Percentiles rank a stretch among this genome's conserved stretches.
These are phyloP conservation scores for Periophthalmus modestus DNA, from an alignment of 2,113 vertebrate genomes.

Conservation along the genomic window DNA sequence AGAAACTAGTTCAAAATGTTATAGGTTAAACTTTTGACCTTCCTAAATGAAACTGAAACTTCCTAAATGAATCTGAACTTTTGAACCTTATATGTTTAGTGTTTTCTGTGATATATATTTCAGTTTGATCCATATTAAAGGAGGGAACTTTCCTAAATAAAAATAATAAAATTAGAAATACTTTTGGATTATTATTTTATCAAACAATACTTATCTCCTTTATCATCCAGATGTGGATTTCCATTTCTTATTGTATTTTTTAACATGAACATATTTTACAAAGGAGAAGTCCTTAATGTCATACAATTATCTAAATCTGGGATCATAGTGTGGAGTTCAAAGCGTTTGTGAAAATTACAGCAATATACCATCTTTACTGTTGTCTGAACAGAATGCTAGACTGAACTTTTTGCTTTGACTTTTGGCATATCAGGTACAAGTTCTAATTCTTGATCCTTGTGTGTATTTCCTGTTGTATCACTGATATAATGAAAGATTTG, in stretches of 20 bases:
- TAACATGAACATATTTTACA: conserved; percentile 36
- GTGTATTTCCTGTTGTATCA: neutral
- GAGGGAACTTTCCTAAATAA: conserved; percentile 16
- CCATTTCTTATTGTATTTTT: conserved; percentile 27
- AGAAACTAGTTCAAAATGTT: too few species aligned
- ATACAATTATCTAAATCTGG: conserved; percentile 43
- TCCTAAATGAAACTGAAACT: neutral
- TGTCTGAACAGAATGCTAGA: neutral
- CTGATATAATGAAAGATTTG: neutral
- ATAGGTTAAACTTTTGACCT: neutral
- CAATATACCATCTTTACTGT: conserved; percentile 27
- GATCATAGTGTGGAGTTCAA: conserved; percentile 54
- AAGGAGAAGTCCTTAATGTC: conserved; percentile 57
- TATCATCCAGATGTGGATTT: conserved; percentile 35
- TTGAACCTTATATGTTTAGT: too few species aligned
- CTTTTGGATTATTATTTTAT: conserved; percentile 16
- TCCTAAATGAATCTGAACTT: neutral
- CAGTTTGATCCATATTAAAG: neutral
- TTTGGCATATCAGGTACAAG: conserved; percentile 16
- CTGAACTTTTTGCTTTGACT: neutral
- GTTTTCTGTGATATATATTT: neutral
- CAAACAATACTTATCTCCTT: conserved; percentile 32
- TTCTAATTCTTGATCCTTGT: conserved; percentile 4
- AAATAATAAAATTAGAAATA: conserved; percentile 22
- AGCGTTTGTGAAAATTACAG: conserved; percentile 40